Evolutionary conservation across 2,888 invertebrate species (phyloP).

Genomic region (Argynnis bischoffii): DNA sequence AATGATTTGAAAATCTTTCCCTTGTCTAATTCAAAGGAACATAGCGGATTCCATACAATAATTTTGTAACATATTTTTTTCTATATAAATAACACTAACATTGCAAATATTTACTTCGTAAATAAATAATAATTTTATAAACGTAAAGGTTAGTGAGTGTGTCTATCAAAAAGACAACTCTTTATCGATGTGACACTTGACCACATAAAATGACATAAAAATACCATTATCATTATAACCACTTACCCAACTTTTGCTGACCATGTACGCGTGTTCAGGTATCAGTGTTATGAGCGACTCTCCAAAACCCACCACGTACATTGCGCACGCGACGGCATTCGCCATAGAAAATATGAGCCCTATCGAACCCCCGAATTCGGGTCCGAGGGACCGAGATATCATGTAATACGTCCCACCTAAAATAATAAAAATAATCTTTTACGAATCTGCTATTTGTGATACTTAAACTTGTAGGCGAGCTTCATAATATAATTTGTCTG

Average conservation of each 20-base stretch:
- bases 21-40: no score
- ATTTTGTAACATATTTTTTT: no score
- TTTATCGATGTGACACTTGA: background rate
- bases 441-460: background rate
- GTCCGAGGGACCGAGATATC: slow-evolving; percentile 98
- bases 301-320: slow-evolving; percentile 99
- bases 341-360: slow-evolving; percentile 98
- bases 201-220: background rate
- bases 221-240: background rate
- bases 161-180: no score
- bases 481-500: no score
- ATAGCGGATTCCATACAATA: no score
- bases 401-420: slow-evolving; percentile 98
- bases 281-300: slow-evolving; percentile 92
- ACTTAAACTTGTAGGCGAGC: background rate
- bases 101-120: no score
- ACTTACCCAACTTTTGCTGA: slow-evolving; percentile 73
- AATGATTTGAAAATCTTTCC: no score
- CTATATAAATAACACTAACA: no score
- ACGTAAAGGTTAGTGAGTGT: no score
- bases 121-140: no score
- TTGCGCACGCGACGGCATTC: slow-evolving; percentile 97
- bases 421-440: background rate
- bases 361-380: slow-evolving; percentile 98
- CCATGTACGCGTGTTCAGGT: slow-evolving; percentile 70